Percentiles rank a stretch among this genome's conserved stretches.
These are phyloP conservation scores for Acrobasis repandana DNA, from an alignment of 2,888 invertebrate genomes.

Conservation along the genomic window DNA sequence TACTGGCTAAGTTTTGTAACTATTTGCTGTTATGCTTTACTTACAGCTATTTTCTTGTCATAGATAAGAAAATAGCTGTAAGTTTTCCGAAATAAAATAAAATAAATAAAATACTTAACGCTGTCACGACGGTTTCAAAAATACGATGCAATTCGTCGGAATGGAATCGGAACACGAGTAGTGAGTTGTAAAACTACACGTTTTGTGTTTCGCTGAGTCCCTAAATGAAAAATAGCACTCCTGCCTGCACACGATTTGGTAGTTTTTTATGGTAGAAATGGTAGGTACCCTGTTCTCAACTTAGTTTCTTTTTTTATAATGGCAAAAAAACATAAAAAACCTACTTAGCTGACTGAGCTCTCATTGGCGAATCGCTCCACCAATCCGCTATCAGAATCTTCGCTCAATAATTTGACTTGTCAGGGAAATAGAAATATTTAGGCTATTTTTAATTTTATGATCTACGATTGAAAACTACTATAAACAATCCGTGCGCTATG, in stretches of 20 bases:
- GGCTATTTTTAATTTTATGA: constrained; percentile 65
- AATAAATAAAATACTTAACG: too few relatives aligned
- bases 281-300: neutral
- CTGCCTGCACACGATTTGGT: neutral
- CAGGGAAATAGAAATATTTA: constrained; percentile 41
- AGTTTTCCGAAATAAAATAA: too few relatives aligned
- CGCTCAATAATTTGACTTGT: constrained; percentile 75
- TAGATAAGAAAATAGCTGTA: too few relatives aligned
- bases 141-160: too few relatives aligned
- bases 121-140: too few relatives aligned
- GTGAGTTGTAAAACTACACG: too few relatives aligned
- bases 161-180: too few relatives aligned
- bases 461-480: constrained; percentile 36
- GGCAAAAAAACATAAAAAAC: constrained; percentile 19
- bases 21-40: too few relatives aligned
- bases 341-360: neutral
- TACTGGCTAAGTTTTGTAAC: too few relatives aligned
- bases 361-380: constrained; percentile 44
- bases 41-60: too few relatives aligned
- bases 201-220: too few relatives aligned
- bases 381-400: constrained; percentile 47
- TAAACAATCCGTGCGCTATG: constrained; percentile 47
- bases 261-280: neutral
- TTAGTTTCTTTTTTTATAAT: neutral
- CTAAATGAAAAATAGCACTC: too few relatives aligned